These are phyloP conservation scores for Melozone crissalis DNA, from an alignment of 2,113 vertebrate species.

Conservation along the genomic window DNA sequence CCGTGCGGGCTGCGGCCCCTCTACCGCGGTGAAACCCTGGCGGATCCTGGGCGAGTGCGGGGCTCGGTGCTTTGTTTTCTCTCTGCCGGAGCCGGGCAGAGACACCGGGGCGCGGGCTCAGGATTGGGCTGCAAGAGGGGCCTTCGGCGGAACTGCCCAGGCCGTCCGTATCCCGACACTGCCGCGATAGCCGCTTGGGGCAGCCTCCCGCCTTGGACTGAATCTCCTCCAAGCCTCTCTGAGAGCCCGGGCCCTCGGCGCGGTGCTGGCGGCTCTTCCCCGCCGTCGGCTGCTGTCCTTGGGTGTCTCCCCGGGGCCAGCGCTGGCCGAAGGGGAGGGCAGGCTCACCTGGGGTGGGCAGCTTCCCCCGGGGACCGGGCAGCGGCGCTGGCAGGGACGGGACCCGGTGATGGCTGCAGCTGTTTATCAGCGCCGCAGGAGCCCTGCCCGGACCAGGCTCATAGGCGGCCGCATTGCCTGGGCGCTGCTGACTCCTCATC, in stretches of 20 bases:
- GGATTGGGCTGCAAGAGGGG: neutral
- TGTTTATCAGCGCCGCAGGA: neutral
- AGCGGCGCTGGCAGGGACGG: neutral
- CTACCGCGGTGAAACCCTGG: neutral
- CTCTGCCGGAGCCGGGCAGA: neutral
- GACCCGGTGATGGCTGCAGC: neutral
- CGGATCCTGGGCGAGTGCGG: neutral
- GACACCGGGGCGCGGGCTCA: neutral
- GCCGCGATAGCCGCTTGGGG: neutral
- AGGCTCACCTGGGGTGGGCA: neutral
- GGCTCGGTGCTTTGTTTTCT: neutral
- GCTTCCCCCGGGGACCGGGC: neutral
- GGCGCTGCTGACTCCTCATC: neutral
- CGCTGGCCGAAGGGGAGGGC: neutral
- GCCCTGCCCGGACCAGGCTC: neutral
- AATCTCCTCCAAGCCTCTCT: neutral
- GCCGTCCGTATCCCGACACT: neutral
- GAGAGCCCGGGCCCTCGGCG: neutral
- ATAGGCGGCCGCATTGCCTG: neutral
- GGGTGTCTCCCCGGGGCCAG: neutral
- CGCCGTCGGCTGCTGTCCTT: neutral
- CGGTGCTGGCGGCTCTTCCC: neutral
- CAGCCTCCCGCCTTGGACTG: neutral
- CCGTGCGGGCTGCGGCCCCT: neutral
- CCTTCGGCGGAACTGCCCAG: neutral